Conservation (phyloP, 2,113 vertebrate genomes). For the Rhynchomys soricoides region DNA sequence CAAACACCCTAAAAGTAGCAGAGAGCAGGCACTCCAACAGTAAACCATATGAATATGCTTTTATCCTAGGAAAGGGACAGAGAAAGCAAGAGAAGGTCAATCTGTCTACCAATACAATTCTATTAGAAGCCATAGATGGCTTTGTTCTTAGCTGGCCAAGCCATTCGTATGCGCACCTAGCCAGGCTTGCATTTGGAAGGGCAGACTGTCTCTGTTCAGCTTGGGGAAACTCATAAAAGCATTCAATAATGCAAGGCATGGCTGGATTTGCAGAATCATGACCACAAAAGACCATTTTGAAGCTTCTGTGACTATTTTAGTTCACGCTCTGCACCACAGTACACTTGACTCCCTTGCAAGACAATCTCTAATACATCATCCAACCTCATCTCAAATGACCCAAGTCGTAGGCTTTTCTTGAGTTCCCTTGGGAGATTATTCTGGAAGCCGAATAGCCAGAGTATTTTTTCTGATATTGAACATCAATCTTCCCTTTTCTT, state of each 20-base stretch:
- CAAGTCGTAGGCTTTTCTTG: slow-evolving; percentile 33
- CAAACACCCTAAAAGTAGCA: not conserved
- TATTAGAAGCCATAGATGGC: not conserved
- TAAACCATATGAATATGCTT: not conserved
- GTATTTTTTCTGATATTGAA: slow-evolving; percentile 37
- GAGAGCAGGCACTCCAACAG: not conserved
- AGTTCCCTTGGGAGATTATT: slow-evolving; percentile 56
- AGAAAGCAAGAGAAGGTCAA: rapidly evolving
- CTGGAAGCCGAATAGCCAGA: not conserved
- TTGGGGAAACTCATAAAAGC: slow-evolving; percentile 10
- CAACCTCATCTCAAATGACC: slow-evolving; percentile 25
- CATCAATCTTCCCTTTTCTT: slow-evolving; percentile 57
- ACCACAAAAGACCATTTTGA: slow-evolving; percentile 37
- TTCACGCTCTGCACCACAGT: not conserved
- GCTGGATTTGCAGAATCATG: not conserved
- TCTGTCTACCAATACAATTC: not conserved
- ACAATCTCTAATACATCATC: not conserved
- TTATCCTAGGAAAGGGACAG: not conserved
- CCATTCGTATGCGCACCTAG: not conserved
- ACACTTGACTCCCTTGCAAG: not conserved
- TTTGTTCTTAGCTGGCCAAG: not conserved
- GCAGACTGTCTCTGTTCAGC: not conserved
- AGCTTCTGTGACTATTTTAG: slow-evolving; percentile 33
- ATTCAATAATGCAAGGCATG: slow-evolving; percentile 39
- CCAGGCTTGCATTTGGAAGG: not conserved